Base-by-base conservation (phyloP, 2,113 vertebrate genomes). In the Carollia perspicillata region DNA sequence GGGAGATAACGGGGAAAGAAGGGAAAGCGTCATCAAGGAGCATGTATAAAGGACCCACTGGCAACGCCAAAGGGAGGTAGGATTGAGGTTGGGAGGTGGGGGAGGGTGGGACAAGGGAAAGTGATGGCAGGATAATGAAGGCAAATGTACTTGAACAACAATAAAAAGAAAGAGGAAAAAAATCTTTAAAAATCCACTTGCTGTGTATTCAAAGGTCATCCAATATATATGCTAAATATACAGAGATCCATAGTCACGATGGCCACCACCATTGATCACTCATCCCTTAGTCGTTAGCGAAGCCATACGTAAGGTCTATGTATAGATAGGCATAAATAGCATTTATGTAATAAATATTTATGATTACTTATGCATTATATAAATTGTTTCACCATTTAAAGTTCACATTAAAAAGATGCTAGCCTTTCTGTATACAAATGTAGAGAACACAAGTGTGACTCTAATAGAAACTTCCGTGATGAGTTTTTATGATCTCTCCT, bases 401-500 rank as follows among this genome's bases (percentile, higher is more conserved):
- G 16, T 80, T 95, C 42, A 84, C 88, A 94, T 79, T 47, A 71
- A 79, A 95, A 83, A 93, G 8, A 66, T 80, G 55, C 35, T 51
- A 9, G 22, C 3, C 14, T 95, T n/a, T 94, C 23, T 53, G 23
- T 14, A 90, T 14, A 40, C 60, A 95, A n/a, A 65, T 30, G 0
- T 84, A 20, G 3, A 75, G 69, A 93, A 89, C n/a, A 85, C 63
- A 94, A 90, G 16, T 66, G 9, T 16, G 5, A 86, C 75, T 93
- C 65, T 90, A 63, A 49, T n/a, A 72, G 33, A 95, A 93, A 86
- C 22, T 80, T 94, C 72, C 53, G 14, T 49, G 18, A 74, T 33
- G 72, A 80, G 47, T 80, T 94, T 90, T 92, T 49, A 87, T 42
- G 95, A 40, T 90, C 77, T 84, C 33, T 95, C 47, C 35, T 93